Base-by-base conservation (phyloP, 2,113 vertebrate genomes). In the Bucco capensis region DNA sequence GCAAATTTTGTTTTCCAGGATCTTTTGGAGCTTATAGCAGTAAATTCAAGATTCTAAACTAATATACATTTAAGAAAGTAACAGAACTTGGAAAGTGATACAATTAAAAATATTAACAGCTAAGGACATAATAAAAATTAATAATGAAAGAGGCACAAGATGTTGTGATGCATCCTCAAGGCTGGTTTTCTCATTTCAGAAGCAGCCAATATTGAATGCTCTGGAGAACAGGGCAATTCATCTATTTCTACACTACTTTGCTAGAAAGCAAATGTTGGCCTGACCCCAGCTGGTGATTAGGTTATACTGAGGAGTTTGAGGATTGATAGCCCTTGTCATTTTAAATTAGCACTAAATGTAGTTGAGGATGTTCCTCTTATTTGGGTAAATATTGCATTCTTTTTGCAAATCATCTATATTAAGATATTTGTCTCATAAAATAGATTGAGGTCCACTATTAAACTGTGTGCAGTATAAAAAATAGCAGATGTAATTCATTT, bases 261-360 rank as follows among this genome's bases (percentile, higher is more conserved):
- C 90, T 89, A 62, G 84, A 88, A 96, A 93, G 91, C 86, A 94
- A 95, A 96, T 92, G 93, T 94, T 95, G 92, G 90, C 94, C 94
- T 96, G 95, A 96, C 95, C 93, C 91, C 94, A 96, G 79, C 93
- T 96, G 95, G 95, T 81, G 86, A 96, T 95, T 91, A 91, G 92
- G 88, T 93, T 96, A 94, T 91, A 95, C 69, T 91, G 94, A 95
- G 88, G 70, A 80, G 27, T 62, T 3, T 88, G 76, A 95, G 76
- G 90, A 96, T 94, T 95, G 92, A 96, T 95, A 91, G 88, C 76
- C 88, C 86, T 65, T 91, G 95, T 94, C 95, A 88, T 92, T 92
- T 95, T 88, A 95, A 94, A 95, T 94, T 93, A 94, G 56, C 79
- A 81, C 69, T 93, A 88, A 94, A 93, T 72, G 76, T 35, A 94